A percentile compares a stretch with the other conserved stretches of the same genome.
Evolutionary conservation across 53 echinoderm and acorn worm genomes (phyloP).

Genomic region (Patiria pectinifera): DNA sequence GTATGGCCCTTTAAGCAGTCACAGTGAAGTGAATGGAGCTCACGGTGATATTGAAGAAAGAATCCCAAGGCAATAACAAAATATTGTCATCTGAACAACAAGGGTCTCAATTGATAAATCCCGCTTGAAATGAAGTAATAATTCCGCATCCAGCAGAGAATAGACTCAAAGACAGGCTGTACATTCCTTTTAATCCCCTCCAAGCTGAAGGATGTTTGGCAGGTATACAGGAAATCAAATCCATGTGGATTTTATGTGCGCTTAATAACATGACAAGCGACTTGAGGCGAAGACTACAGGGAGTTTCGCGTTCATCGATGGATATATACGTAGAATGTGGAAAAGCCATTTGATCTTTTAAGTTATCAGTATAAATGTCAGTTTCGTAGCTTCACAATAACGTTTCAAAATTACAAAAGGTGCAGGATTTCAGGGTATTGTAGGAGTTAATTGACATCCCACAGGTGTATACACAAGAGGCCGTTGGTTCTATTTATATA

Average conservation of each 20-base stretch:
- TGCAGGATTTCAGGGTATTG: too few relatives aligned
- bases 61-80: too few relatives aligned
- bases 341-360: not conserved
- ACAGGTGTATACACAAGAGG: too few relatives aligned
- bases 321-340: not conserved
- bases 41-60: too few relatives aligned
- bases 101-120: too few relatives aligned
- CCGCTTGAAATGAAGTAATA: too few relatives aligned
- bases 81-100: too few relatives aligned
- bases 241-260: not conserved
- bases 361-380: constrained; percentile 2
- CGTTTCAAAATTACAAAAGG: not conserved
- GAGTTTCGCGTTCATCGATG: not conserved
- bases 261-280: not conserved
- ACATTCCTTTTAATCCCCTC: not conserved
- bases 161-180: not conserved
- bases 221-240: not conserved
- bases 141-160: not conserved
- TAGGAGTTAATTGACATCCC: too few relatives aligned
- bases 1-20: too few relatives aligned
- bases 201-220: not conserved
- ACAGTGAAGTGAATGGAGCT: too few relatives aligned
- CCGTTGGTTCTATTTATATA: too few relatives aligned
- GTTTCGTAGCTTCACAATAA: not conserved
- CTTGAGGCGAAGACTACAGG: not conserved